A percentile compares a stretch with the other conserved stretches of the same genome.
Conservation (phyloP, 2,113 vertebrate genomes). For the Pagrus major region DNA sequence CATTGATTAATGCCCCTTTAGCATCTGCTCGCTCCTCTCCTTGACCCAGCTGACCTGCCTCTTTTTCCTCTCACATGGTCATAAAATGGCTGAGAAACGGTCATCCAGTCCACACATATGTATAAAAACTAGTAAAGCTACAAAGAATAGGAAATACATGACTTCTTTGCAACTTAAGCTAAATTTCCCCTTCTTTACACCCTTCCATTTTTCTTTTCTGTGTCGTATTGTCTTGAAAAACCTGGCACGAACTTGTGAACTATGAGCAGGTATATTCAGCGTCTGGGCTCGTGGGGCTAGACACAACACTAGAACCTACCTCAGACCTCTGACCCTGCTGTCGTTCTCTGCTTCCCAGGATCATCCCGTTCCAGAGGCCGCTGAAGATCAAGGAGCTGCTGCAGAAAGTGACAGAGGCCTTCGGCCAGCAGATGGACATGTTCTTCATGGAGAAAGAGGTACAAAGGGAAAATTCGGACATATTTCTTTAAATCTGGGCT, state of each 20-base stretch:
- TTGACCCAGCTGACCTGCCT: slow-evolving; percentile 59
- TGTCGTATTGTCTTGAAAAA: not conserved
- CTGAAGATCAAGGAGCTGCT: slow-evolving; percentile 90
- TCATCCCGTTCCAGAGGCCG: slow-evolving; percentile 92
- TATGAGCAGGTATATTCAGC: not conserved
- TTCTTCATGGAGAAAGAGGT: slow-evolving; percentile 91
- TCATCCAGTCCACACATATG: slow-evolving; percentile 1
- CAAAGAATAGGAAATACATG: not conserved
- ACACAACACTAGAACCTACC: slow-evolving; percentile 8
- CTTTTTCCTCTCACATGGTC: slow-evolving; percentile 23
- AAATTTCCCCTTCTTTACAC: not conserved
- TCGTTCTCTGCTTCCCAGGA: slow-evolving; percentile 77
- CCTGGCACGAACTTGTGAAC: not conserved
- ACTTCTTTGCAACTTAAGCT: not conserved
- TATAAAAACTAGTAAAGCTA: not conserved
- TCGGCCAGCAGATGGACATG: slow-evolving; percentile 93
- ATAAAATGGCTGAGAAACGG: slow-evolving; percentile 5
- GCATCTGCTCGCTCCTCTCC: slow-evolving; percentile 38
- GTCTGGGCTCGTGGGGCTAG: slow-evolving; percentile 12
- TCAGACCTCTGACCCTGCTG: slow-evolving; percentile 35
- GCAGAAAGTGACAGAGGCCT: slow-evolving; percentile 93
- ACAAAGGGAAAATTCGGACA: too few relatives aligned
- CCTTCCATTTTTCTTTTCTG: not conserved
- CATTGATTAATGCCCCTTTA: slow-evolving; percentile 50
- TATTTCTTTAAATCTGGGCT: too few relatives aligned